phyloP scores from a whole-genome alignment of 2,113 vertebrate genomes.

The Irena cyanogastra region DNA sequence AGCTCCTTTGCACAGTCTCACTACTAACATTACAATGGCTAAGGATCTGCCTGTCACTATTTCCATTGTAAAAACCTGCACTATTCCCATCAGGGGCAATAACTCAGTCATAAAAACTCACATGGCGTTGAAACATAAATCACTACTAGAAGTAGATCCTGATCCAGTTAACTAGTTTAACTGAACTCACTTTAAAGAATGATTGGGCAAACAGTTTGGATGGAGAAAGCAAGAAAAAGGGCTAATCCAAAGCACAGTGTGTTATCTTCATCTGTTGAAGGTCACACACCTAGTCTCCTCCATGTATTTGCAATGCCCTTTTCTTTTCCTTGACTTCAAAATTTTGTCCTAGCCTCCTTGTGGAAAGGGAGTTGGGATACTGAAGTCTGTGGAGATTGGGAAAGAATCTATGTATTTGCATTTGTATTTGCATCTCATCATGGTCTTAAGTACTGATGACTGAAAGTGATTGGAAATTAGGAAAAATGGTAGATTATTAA shows the following conservation, averaged over 20 bases:
- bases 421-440: background rate
- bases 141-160: background rate
- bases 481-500: background rate
- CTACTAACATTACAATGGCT: constrained; percentile 15
- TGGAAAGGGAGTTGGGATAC: background rate
- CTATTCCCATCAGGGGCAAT: background rate
- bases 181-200: background rate
- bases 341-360: background rate
- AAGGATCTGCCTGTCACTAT: constrained; percentile 1
- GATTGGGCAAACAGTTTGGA: background rate
- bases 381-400: background rate
- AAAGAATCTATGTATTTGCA: background rate
- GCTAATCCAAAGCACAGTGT: background rate
- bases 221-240: background rate
- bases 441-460: background rate
- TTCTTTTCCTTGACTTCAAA: background rate
- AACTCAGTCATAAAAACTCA: background rate
- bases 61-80: constrained; percentile 16
- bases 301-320: background rate
- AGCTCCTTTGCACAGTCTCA: background rate
- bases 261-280: background rate
- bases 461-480: background rate
- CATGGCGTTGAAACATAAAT: background rate
- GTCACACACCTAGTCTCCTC: background rate
- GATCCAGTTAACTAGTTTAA: background rate